These are phyloP conservation scores for Octodon degus DNA, from an alignment of 2,113 vertebrate genomes.

Conservation along the genomic window DNA sequence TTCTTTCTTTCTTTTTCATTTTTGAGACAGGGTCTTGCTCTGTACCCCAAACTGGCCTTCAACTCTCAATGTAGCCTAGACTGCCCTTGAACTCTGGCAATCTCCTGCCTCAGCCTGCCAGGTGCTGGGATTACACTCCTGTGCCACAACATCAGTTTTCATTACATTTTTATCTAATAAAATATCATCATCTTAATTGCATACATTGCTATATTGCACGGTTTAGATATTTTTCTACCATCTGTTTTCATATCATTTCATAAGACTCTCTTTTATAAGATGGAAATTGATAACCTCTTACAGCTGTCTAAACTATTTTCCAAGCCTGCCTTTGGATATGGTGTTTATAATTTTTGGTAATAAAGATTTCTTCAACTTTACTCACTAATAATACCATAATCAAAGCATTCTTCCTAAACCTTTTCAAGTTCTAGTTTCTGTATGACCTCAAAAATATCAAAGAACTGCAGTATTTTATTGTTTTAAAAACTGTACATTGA, in stretches of 20 bases:
- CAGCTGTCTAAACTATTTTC: neutral
- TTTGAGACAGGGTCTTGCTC: neutral
- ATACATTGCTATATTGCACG: neutral
- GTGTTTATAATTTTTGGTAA: neutral
- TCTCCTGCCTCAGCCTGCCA: neutral
- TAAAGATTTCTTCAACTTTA: neutral
- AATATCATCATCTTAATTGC: neutral
- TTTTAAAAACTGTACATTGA: neutral
- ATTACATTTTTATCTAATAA: neutral
- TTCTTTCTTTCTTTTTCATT: too few relatives aligned
- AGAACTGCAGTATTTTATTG: neutral
- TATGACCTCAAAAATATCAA: neutral
- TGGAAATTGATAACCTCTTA: neutral
- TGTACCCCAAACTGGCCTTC: neutral
- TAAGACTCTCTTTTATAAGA: neutral
- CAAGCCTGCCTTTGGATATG: neutral
- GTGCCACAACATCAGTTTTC: rapidly evolving
- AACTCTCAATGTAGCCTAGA: too few relatives aligned
- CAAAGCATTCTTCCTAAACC: too few relatives aligned
- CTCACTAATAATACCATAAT: neutral
- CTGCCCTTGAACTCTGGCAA: neutral
- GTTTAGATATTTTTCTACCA: neutral
- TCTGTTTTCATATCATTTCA: neutral
- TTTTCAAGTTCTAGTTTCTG: slow-evolving; percentile 9
- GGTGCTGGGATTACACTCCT: neutral